phyloP scores from a whole-genome alignment of 2,797 vertebrate genomes.

The Eurystomus glaucurus region DNA sequence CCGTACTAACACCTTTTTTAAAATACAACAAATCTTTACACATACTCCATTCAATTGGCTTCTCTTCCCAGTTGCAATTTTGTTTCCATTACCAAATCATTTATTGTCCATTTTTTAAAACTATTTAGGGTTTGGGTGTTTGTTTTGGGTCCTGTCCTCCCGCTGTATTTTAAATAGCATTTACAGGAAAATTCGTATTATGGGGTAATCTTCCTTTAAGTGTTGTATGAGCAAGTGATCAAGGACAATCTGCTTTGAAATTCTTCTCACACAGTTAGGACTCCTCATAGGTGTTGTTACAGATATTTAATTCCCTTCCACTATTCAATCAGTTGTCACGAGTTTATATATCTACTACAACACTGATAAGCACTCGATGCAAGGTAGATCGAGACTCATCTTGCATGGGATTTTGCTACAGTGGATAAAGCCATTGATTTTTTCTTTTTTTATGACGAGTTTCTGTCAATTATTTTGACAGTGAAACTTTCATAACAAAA shows the following conservation, averaged over 20 bases:
- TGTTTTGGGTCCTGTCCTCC: background rate
- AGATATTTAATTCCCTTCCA: background rate
- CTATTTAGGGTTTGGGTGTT: fast-evolving
- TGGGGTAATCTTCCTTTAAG: background rate
- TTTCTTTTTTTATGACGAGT: background rate
- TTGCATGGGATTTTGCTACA: background rate
- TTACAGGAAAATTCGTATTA: background rate
- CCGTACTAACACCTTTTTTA: fast-evolving
- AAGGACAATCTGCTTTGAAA: background rate
- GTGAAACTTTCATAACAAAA: background rate
- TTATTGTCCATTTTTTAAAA: background rate
- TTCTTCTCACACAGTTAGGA: background rate
- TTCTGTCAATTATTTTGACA: background rate
- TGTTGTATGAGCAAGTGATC: background rate
- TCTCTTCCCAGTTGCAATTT: background rate
- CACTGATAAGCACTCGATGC: background rate
- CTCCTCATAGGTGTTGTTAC: background rate
- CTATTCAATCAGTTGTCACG: background rate
- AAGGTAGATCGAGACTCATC: background rate
- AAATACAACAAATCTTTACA: background rate
- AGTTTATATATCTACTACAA: background rate
- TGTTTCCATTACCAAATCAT: background rate
- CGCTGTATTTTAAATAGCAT: fast-evolving
- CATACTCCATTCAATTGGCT: background rate
- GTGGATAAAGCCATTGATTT: background rate